Percentiles rank a stretch among this genome's conserved stretches.
Conservation (phyloP, 2,888 invertebrate genomes). For the Thumatha senex region DNA sequence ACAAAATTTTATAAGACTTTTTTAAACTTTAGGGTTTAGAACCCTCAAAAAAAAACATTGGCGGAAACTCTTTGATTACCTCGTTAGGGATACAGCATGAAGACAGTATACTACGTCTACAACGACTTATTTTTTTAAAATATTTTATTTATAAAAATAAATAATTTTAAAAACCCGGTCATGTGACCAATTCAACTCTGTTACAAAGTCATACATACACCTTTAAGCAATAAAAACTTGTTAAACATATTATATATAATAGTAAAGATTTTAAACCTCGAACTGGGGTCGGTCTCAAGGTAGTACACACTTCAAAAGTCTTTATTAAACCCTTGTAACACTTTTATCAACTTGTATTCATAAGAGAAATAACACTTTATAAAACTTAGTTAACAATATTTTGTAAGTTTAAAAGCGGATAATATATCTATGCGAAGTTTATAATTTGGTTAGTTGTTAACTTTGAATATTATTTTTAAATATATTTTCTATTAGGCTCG, state of each 20-base stretch:
- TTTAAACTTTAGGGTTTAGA: no score
- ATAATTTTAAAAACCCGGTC: no score
- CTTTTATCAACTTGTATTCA: slow-evolving; percentile 24
- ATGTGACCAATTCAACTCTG: neutral
- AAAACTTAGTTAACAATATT: slow-evolving; percentile 39
- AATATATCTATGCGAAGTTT: slow-evolving; percentile 50
- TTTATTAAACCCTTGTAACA: slow-evolving; percentile 6
- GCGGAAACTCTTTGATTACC: no score
- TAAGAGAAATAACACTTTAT: slow-evolving; percentile 35
- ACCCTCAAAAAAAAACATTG: no score
- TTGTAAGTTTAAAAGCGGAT: slow-evolving; percentile 43
- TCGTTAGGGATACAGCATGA: no score
- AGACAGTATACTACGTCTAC: no score
- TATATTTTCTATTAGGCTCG: slow-evolving; percentile 15
- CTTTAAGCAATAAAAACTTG: no score
- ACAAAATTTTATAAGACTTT: no score
- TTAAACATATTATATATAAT: no score
- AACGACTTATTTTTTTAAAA: no score
- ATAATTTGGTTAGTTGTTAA: slow-evolving; percentile 49
- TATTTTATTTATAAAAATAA: no score
- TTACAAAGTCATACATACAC: neutral
- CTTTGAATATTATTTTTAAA: slow-evolving; percentile 43
- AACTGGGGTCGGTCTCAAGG: neutral
- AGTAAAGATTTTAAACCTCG: neutral
- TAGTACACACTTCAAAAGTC: neutral